phyloP scores from a whole-genome alignment of 2,888 invertebrate species.

The Melinaea marsaeus region DNA sequence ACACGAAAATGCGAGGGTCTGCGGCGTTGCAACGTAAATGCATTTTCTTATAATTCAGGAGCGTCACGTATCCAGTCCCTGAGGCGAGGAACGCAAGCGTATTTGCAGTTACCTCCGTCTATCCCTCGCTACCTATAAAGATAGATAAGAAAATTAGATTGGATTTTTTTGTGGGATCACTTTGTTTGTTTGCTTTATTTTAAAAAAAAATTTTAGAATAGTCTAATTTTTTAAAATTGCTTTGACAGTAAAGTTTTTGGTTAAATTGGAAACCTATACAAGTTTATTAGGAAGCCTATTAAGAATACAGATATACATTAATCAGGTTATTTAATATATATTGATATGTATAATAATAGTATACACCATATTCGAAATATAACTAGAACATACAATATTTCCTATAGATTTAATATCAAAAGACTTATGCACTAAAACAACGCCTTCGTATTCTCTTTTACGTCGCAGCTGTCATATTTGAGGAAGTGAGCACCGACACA shows the following conservation, averaged over 20 bases:
- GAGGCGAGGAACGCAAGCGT: conserved; percentile 66
- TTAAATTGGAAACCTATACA: no score
- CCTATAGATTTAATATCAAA: conserved; percentile 8
- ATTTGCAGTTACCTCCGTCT: conserved; percentile 73
- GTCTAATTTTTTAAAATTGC: no score
- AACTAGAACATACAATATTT: conserved; percentile 21
- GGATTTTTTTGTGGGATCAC: conserved; percentile 37
- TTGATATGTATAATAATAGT: no score
- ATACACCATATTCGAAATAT: no score
- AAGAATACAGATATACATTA: no score
- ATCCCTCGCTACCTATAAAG: conserved; percentile 64
- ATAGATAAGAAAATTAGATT: conserved; percentile 65
- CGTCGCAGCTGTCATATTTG: conserved; percentile 59
- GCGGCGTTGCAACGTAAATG: conserved; percentile 66
- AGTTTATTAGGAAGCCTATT: no score
- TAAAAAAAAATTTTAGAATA: no score
- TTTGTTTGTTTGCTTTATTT: background rate
- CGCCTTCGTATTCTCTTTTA: conserved; percentile 43
- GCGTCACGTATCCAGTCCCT: conserved; percentile 71
- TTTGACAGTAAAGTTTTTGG: no score
- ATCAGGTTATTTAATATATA: no score
- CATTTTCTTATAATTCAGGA: conserved; percentile 77
- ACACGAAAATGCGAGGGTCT: conserved; percentile 60
- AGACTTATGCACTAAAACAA: conserved; percentile 27
- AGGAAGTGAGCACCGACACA: conserved; percentile 55